These are phyloP conservation scores for Melanogrammus aeglefinus DNA, from an alignment of 2,797 vertebrate genomes.

Conservation along the genomic window DNA sequence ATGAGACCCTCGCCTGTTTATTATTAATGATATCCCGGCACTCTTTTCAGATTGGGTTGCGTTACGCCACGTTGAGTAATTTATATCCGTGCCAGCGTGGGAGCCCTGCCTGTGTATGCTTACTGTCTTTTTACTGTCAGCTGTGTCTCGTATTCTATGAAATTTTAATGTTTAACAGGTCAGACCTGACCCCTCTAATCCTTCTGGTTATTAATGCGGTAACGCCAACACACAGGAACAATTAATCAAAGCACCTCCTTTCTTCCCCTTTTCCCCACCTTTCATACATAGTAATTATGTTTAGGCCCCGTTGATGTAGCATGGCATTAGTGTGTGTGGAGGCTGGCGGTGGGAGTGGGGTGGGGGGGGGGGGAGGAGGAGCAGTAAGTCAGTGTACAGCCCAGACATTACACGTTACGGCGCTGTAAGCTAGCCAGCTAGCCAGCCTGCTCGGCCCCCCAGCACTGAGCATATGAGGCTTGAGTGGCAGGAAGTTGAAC, in stretches of 20 bases:
- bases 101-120: slow-evolving; percentile 62
- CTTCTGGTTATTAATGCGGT: slow-evolving; percentile 72
- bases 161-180: slow-evolving; percentile 76
- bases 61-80: slow-evolving; percentile 71
- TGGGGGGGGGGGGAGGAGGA: slow-evolving; percentile 13
- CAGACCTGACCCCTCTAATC: slow-evolving; percentile 76
- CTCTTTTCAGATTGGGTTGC: slow-evolving; percentile 73
- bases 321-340: slow-evolving; percentile 65
- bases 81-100: slow-evolving; percentile 69
- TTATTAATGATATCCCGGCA: slow-evolving; percentile 76
- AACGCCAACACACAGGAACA: slow-evolving; percentile 65
- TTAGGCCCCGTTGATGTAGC: slow-evolving; percentile 57
- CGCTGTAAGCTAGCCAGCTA: neutral
- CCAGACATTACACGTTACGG: slow-evolving; percentile 15
- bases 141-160: slow-evolving; percentile 67
- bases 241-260: slow-evolving; percentile 73
- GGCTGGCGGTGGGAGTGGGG: slow-evolving; percentile 4
- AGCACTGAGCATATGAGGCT: slow-evolving; percentile 61
- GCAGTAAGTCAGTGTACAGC: slow-evolving; percentile 56
- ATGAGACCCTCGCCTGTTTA: slow-evolving; percentile 71
- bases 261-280: slow-evolving; percentile 55
- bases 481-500: slow-evolving; percentile 69
- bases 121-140: slow-evolving; percentile 76
- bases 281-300: slow-evolving; percentile 73
- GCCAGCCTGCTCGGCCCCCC: slow-evolving; percentile 42